These are phyloP conservation scores for Subacronicta megacephala DNA, from an alignment of 2,888 invertebrate species.

Conservation along the genomic window DNA sequence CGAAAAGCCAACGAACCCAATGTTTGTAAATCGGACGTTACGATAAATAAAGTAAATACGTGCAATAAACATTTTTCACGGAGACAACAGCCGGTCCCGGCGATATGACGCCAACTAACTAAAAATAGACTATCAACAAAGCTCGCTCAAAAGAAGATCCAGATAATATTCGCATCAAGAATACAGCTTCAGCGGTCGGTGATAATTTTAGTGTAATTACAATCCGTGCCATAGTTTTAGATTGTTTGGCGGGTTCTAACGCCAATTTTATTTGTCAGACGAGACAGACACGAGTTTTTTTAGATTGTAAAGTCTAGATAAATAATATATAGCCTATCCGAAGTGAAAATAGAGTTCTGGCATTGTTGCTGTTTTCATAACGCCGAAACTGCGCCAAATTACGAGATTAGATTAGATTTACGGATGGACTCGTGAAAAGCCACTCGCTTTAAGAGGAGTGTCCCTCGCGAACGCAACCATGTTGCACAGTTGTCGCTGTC, in stretches of 20 bases:
- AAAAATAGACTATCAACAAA: constrained; percentile 75
- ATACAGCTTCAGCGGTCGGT: constrained; percentile 45
- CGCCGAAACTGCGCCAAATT: constrained; percentile 25
- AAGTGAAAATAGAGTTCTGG: constrained; percentile 10
- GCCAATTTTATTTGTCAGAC: constrained; percentile 12
- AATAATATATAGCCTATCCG: constrained; percentile 17
- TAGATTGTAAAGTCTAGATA: constrained; percentile 20
- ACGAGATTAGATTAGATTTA: constrained; percentile 24
- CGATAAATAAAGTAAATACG: constrained; percentile 70
- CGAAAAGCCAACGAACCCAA: constrained; percentile 72
- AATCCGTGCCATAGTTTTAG: constrained; percentile 40
- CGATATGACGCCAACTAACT: constrained; percentile 66
- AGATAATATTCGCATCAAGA: constrained; percentile 62
- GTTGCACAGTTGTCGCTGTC: too few relatives aligned
- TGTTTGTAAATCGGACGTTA: constrained; percentile 65
- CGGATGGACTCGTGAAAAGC: constrained; percentile 17
- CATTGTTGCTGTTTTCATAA: constrained; percentile 22
- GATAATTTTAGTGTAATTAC: constrained; percentile 57
- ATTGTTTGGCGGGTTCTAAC: constrained; percentile 9
- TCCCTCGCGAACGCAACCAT: too few relatives aligned
- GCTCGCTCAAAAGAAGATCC: constrained; percentile 54
- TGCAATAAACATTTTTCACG: constrained; percentile 73
- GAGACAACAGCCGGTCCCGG: constrained; percentile 56
- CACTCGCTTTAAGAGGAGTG: constrained; percentile 7
- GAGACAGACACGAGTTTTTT: constrained; percentile 1